Base-by-base conservation (phyloP, 2,888 invertebrate species). In the Drosophila planitibia region DNA sequence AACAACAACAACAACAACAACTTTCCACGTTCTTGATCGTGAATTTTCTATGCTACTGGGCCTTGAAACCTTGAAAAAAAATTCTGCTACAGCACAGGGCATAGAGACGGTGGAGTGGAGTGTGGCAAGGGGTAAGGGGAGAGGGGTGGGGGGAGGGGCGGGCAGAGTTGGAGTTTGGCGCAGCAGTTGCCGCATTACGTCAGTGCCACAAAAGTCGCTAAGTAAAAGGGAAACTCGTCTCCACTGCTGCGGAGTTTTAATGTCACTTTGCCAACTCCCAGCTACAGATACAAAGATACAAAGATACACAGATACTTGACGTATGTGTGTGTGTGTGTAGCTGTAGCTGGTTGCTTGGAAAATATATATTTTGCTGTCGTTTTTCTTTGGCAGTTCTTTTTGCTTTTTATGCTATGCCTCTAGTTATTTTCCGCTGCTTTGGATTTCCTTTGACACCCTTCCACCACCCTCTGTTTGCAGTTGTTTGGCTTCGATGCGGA, bases 21-120 rank as follows among this genome's bases (percentile, higher is more conserved):
- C 92, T 92, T 92, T 92, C 92, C 91, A 89, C 91, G 90, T 91
- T 92, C 91, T 91, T 92, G 92, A 92, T 92, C 92, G 91, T 91
- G 91, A 91, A 91, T 92, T 92, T 87, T 92, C 92, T 92, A 92
- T 92, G 92, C 92, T 92, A 92, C 91, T 92, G 91, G 92, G 91
- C 91, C 92, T 92, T 91, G 92, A 89, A 91, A 91, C 83, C 89
- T 91, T 88, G 76, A 60, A 62, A 39, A 62, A 35, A 47, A 81
- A 82, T 79, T 81, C 76, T 78, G 79, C 70, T 69, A 53, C 76
- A 76, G 55, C 69, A 54, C 54, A 54, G 1, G 22, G 22, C 44
- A 44, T 12, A 55, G 55, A 58, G 33, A 49, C 51, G 61, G 57
- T 44, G 57, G 22, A 30, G 28, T 41, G 9, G 47, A 55, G 30